Percentiles rank a stretch among this genome's conserved stretches.
phyloP scores from a whole-genome alignment of 2,797 vertebrate species.

The Pristis pectinata region DNA sequence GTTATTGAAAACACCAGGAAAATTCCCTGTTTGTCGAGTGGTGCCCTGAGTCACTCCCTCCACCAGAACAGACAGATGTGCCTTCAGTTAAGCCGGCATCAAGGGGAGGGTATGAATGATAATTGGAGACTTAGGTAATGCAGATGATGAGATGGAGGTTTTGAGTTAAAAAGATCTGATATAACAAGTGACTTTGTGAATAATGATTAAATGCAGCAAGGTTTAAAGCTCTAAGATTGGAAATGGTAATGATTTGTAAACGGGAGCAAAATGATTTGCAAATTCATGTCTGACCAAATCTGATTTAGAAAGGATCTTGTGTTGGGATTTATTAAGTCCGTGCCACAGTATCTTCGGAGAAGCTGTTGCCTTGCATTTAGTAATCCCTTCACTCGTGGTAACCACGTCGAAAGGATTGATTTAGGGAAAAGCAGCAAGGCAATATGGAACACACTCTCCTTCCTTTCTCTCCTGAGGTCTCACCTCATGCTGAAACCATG shows the following conservation, averaged over 20 bases:
- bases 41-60: neutral
- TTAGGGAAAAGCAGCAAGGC: neutral
- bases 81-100: neutral
- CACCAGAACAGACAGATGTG: neutral
- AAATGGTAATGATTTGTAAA: slow-evolving; percentile 34
- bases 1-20: neutral
- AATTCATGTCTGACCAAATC: slow-evolving; percentile 16
- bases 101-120: neutral
- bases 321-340: slow-evolving; percentile 6
- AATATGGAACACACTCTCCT: too few species aligned
- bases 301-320: neutral
- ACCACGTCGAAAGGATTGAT: slow-evolving; percentile 4
- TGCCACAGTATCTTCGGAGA: neutral
- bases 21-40: neutral
- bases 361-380: neutral
- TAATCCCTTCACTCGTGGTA: neutral
- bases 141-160: slow-evolving; percentile 18
- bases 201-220: neutral
- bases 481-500: neutral
- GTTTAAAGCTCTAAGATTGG: slow-evolving; percentile 1
- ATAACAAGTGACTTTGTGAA: slow-evolving; percentile 16
- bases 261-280: slow-evolving; percentile 8
- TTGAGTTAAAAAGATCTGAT: slow-evolving; percentile 22
- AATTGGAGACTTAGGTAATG: neutral
- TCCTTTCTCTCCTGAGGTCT: neutral